These are phyloP conservation scores for Cyprinus carpio DNA, from an alignment of 2,113 vertebrate species.

Conservation along the genomic window DNA sequence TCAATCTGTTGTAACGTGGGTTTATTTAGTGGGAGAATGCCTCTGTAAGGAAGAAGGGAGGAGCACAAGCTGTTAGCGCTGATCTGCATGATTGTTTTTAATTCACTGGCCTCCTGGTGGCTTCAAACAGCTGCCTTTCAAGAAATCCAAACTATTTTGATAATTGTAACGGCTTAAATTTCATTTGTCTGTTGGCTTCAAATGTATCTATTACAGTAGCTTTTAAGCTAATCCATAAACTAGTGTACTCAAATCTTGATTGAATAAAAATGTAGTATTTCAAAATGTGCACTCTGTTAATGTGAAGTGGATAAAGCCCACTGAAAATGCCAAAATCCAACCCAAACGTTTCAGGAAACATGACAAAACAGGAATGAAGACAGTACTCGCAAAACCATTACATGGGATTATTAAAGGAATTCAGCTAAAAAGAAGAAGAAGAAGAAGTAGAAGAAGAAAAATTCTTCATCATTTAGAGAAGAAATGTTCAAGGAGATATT, in stretches of 20 bases:
- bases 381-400: not conserved
- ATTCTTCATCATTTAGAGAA: no score
- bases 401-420: no score
- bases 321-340: not conserved
- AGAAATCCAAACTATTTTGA: conserved; percentile 33
- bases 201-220: not conserved
- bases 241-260: not conserved
- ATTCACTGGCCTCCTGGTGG: conserved; percentile 51
- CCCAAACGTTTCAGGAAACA: not conserved
- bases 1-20: conserved; percentile 52
- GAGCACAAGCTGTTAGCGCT: conserved; percentile 53
- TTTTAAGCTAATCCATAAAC: not conserved
- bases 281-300: not conserved
- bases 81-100: conserved; percentile 43
- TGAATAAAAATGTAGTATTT: not conserved
- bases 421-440: no score
- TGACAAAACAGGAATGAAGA: not conserved
- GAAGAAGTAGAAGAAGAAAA: no score
- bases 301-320: not conserved
- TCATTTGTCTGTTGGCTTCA: not conserved
- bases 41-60: conserved; percentile 46
- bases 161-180: conserved; percentile 41
- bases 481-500: no score
- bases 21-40: conserved; percentile 49
- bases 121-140: conserved; percentile 43